Evolutionary conservation across 2,113 vertebrate species (phyloP), one percentile per base, ranked within the genome.

Genomic region (Argyrosomus japonicus): DNA sequence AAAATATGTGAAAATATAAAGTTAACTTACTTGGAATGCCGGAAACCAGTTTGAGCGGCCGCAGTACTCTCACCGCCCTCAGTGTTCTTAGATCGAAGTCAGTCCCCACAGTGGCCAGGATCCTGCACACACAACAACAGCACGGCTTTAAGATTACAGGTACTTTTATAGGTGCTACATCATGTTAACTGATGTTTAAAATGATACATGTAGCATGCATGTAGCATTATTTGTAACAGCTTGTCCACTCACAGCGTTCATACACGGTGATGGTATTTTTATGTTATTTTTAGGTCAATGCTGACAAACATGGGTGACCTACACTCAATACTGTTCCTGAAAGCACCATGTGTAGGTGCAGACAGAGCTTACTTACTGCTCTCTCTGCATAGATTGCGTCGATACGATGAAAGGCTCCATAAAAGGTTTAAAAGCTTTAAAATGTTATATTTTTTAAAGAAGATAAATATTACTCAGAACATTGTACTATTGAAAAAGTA

Each of bases 51-150:
- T 99, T 99, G 83, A 99, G 95, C 0, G 98, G 98, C 53, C 98
- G 94, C 4, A 99, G 72, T n/a, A 99, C 98, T 36, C 98, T 95
- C 6, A 99, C 98, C 0, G 98, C 98, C 76, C 98, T 94, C 87
- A 99, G 93, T 0, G 98, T 99, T 78, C 97, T 92, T 83, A 99
- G 96, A 84, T 99, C 98, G 68, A 99, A 99, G 53, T 99, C 97
- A 0, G 97, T 95, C 29, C 98, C 98, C 2, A 97, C 97, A 0
- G 97, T 97, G 74, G 98, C 97, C 25, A 99, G 93, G 87, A 99
- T 98, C 94, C 98, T 99, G 93, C 18, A 88, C 12, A 88, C 74
- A 85, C 50, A 63, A 67, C 57, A 79, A 68, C 63, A 87, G 1
- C 47, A 86, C 17, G 27, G 13, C 56, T 17, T 68, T 15, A 82